A percentile compares a stretch with the other conserved stretches of the same genome.
Conservation (phyloP, 2,888 invertebrate species). For the Amiota communis region DNA sequence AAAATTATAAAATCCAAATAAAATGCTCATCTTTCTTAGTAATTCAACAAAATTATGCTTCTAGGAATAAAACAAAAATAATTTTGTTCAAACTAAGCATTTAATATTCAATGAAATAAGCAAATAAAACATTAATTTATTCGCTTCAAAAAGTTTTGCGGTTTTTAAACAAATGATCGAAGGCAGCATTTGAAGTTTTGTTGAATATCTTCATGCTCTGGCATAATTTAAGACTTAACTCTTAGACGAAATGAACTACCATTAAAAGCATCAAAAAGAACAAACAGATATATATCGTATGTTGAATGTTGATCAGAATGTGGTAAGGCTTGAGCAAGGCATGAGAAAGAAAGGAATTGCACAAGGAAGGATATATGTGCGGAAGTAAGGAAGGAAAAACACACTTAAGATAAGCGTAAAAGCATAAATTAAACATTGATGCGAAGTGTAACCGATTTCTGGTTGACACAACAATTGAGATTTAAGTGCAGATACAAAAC, state of each 20-base stretch:
- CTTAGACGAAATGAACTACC: neutral
- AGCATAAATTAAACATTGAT: slow-evolving; percentile 11
- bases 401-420: slow-evolving; percentile 11
- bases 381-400: no score
- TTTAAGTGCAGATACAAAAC: neutral
- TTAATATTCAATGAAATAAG: no score
- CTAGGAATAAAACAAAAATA: no score
- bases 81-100: no score
- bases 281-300: neutral
- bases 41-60: no score
- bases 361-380: no score
- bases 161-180: slow-evolving; percentile 34
- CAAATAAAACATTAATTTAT: slow-evolving; percentile 54
- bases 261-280: neutral
- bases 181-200: neutral
- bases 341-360: no score
- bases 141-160: slow-evolving; percentile 57
- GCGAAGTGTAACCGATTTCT: slow-evolving; percentile 3
- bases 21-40: no score
- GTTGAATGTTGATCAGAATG: slow-evolving; percentile 25
- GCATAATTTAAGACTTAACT: slow-evolving; percentile 17
- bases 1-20: no score
- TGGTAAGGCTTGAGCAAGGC: neutral
- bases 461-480: neutral
- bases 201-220: neutral